A percentile compares a stretch with the other conserved stretches of the same genome.
phyloP scores from a whole-genome alignment of 2,113 vertebrate species.

The Sterrhoptilus dennistouni region DNA sequence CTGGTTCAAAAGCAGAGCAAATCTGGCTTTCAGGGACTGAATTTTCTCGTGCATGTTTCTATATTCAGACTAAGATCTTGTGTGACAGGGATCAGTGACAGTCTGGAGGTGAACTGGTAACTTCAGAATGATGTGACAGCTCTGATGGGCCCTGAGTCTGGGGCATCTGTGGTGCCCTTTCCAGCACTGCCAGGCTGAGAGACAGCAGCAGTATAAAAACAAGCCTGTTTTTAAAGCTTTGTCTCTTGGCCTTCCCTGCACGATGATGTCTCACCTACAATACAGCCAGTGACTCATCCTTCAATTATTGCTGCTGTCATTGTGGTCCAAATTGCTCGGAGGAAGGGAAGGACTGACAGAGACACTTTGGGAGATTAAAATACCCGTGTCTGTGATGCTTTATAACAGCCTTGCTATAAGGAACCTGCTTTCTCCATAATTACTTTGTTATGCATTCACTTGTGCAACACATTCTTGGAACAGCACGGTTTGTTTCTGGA shows the following conservation, averaged over 20 bases:
- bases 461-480: constrained; percentile 53
- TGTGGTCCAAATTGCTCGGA: constrained; percentile 49
- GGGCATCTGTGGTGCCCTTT: fast-evolving
- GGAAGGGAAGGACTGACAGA: constrained; percentile 66
- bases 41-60: neutral
- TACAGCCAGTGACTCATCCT: constrained; percentile 60
- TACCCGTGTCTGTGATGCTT: neutral
- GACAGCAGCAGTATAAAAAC: constrained; percentile 4
- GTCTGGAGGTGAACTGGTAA: neutral
- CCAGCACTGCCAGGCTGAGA: neutral
- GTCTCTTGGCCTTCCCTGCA: constrained; percentile 5
- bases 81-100: neutral
- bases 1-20: neutral
- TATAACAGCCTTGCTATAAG: constrained; percentile 39
- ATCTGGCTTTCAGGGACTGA: neutral
- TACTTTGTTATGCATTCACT: constrained; percentile 50
- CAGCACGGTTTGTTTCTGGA: constrained; percentile 17
- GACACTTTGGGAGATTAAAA: constrained; percentile 59
- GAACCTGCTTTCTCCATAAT: constrained; percentile 21
- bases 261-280: constrained; percentile 39
- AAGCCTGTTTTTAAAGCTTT: neutral
- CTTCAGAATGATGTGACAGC: neutral
- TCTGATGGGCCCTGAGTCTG: fast-evolving
- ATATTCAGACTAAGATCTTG: neutral
- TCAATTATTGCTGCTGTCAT: constrained; percentile 59